Percentiles rank a stretch among this genome's conserved stretches.
Evolutionary conservation across 2,797 vertebrate genomes (phyloP).

Genomic region (Lepidocolaptes lacrymiger): DNA sequence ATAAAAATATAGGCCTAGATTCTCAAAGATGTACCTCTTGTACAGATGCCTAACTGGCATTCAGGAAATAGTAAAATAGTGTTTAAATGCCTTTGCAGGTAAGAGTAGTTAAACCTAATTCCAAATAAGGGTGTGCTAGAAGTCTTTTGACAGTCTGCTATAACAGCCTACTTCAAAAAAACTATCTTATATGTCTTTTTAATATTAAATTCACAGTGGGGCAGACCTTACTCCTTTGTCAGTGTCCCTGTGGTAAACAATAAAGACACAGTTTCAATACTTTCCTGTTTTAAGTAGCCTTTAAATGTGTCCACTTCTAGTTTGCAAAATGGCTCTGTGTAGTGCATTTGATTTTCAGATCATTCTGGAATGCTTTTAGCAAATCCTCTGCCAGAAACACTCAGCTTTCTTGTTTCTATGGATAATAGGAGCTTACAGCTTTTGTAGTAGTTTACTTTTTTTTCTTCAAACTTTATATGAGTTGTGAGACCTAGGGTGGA

Average conservation of each 20-base stretch:
- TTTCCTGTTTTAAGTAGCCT: neutral
- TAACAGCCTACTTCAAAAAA: neutral
- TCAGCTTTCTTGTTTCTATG: neutral
- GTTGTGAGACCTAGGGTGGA: neutral
- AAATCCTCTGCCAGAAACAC: neutral
- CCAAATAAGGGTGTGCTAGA: neutral
- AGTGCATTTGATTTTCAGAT: constrained; percentile 3
- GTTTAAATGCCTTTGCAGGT: neutral
- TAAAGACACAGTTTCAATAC: neutral
- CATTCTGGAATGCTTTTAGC: neutral
- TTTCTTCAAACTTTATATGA: neutral
- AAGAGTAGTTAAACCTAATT: neutral
- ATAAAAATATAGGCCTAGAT: neutral
- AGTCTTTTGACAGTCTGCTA: neutral
- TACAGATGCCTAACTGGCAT: neutral
- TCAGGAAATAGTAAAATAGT: neutral
- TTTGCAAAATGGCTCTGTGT: neutral
- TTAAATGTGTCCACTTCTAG: neutral
- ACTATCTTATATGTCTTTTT: neutral
- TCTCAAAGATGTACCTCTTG: neutral
- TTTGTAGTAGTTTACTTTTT: neutral
- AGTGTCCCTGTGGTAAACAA: neutral
- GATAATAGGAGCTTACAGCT: neutral
- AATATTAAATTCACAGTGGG: neutral
- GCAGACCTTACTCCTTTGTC: neutral